phyloP scores from a whole-genome alignment of 2,113 vertebrate species.

The Bos javanicus region DNA sequence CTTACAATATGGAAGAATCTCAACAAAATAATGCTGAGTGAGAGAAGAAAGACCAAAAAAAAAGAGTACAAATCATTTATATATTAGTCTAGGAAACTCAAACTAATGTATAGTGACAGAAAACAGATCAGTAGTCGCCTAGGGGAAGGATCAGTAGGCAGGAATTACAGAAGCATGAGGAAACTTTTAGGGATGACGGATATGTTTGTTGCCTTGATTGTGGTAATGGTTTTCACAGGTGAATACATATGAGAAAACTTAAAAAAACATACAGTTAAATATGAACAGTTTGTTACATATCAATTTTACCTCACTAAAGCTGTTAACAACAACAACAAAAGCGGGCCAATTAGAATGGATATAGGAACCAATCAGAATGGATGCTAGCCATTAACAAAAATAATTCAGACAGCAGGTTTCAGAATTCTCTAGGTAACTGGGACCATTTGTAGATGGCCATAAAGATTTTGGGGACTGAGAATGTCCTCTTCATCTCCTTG shows the following conservation, averaged over 20 bases:
- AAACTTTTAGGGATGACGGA: not conserved
- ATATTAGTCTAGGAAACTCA: not conserved
- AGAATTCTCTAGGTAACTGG: not conserved
- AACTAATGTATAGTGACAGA: not conserved
- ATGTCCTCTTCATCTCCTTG: not conserved
- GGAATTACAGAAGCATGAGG: not conserved
- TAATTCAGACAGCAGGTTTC: not conserved
- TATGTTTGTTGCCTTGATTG: not conserved
- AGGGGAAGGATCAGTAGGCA: not conserved
- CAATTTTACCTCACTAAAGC: not conserved
- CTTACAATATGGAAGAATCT: not conserved
- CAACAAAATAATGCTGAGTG: not conserved
- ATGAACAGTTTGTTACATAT: not conserved
- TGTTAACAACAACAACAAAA: conserved; percentile 6
- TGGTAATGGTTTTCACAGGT: not conserved
- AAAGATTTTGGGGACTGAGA: not conserved
- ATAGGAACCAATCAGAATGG: not conserved
- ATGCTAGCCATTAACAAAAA: not conserved
- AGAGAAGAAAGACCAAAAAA: not conserved
- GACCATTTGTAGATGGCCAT: not conserved
- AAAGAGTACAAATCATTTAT: not conserved
- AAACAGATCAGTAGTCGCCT: not conserved
- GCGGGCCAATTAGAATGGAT: not conserved
- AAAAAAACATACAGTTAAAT: not conserved
- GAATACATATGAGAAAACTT: not conserved